Evolutionary conservation across 2,888 invertebrate genomes (phyloP), one percentile per base, ranked within the genome.

Genomic region (Diadegma fenestrale): DNA sequence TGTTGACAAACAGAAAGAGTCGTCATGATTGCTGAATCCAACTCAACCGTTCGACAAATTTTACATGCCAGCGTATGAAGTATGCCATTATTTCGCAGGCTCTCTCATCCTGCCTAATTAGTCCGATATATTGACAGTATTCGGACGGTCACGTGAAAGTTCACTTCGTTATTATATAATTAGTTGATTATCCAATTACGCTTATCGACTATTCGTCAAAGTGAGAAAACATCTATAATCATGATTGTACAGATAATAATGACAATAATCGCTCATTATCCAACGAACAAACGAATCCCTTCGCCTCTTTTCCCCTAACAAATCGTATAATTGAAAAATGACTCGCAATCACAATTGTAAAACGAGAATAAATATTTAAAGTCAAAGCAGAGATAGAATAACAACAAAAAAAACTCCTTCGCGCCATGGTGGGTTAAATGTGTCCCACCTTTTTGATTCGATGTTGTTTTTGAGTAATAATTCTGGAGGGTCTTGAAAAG

Each of bases 181-280:
- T 78, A 78, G 68, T 82, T 61, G 78, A 79, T 73, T 75, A 79
- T 79, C 43, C 51, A 64, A 43, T 82, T 71, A 77, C 68, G 58
- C 30, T 43, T 33, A 73, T 58, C 68, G 61, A 68, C 22, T 45
- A 33, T 72, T 54, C 61, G 12, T 77, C 64, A 68, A 51, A 26
- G 72, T 30, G 72, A 12, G 80, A 51, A 72, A 71, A 22, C 51
- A 43, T n/a, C 12, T 58, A 58, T 43, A 58, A 78, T 68, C 43
- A 45, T 69, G 58, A 43, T 68, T 43, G 14, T 17, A 45, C 26
- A 22, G 43, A 68, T 68, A 68, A 22, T 43, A 68, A 68, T 14
- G 43, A 43, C 43, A 43, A 43, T 68, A 43, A 43, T 68, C 68
- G 14, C 43, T 4, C 43, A 22, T 43, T 68, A 22, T 43, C 4